phyloP scores from a whole-genome alignment of 2,113 vertebrate genomes.

The Cyprinodon variegatus region DNA sequence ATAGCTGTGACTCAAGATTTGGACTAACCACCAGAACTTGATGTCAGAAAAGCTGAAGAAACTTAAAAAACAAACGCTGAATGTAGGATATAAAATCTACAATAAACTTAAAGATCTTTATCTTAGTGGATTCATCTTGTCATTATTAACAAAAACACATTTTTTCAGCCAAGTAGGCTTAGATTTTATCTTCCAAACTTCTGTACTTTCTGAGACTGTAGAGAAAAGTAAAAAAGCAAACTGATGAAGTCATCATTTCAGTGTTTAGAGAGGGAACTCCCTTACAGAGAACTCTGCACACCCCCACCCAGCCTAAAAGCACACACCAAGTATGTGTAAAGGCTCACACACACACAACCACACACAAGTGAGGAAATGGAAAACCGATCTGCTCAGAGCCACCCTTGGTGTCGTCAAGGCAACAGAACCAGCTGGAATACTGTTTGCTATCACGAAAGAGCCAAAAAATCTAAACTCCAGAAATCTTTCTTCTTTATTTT shows the following conservation, averaged over 20 bases:
- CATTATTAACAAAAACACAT: background rate
- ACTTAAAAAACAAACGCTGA: background rate
- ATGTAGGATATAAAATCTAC: background rate
- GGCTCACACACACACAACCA: slow-evolving; percentile 16
- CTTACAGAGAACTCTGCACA: slow-evolving; percentile 57
- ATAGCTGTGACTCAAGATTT: background rate
- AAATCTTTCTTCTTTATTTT: slow-evolving; percentile 42
- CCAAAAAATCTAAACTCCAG: slow-evolving; percentile 40
- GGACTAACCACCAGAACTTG: background rate
- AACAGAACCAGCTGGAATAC: slow-evolving; percentile 66
- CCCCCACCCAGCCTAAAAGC: slow-evolving; percentile 56
- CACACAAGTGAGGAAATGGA: slow-evolving; percentile 74
- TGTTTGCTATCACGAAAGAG: slow-evolving; percentile 58
- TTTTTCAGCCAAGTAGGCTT: slow-evolving; percentile 35
- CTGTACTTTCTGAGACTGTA: slow-evolving; percentile 51
- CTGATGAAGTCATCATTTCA: slow-evolving; percentile 75
- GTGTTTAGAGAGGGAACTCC: slow-evolving; percentile 76
- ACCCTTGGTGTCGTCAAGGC: slow-evolving; percentile 61
- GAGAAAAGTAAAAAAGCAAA: slow-evolving; percentile 63
- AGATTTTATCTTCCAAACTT: slow-evolving; percentile 8
- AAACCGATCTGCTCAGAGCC: slow-evolving; percentile 69
- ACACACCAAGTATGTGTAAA: slow-evolving; percentile 15
- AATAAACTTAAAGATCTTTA: background rate
- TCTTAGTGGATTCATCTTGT: background rate
- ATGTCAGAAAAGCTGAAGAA: background rate